Conservation (phyloP, 2,113 vertebrate species). For the Progne subis region DNA sequence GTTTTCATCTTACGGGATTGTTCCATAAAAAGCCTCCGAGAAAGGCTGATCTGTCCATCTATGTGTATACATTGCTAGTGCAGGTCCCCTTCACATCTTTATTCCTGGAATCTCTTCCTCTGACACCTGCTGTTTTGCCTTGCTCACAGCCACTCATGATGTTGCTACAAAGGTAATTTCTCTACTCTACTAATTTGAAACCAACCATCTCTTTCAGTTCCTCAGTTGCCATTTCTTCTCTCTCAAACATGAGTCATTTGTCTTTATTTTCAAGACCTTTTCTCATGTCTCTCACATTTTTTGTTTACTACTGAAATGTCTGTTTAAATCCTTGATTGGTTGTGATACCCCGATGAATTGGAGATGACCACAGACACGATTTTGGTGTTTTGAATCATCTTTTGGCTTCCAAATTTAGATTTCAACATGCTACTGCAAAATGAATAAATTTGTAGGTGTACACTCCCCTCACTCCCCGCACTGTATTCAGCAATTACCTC, state of each 20-base stretch:
- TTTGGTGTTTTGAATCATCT: neutral
- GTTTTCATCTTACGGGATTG: neutral
- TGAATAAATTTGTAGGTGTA: neutral
- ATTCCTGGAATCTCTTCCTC: neutral
- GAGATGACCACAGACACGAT: neutral
- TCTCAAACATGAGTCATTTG: neutral
- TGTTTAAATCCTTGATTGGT: neutral
- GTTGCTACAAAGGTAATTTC: neutral
- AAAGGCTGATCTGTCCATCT: neutral
- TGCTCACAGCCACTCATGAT: neutral
- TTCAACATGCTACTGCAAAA: neutral
- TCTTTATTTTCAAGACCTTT: neutral
- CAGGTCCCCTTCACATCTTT: neutral
- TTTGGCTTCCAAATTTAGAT: neutral
- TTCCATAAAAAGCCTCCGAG: neutral
- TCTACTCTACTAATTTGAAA: neutral
- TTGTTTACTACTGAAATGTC: neutral
- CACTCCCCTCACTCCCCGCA: too few species aligned
- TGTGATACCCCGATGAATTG: neutral
- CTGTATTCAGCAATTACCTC: neutral
- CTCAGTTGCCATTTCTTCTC: neutral
- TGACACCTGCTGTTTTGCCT: neutral
- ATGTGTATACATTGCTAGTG: neutral
- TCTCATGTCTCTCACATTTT: neutral
- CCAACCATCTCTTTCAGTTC: neutral